phyloP scores from a whole-genome alignment of 2,113 vertebrate species.

The Arizona elegans region DNA sequence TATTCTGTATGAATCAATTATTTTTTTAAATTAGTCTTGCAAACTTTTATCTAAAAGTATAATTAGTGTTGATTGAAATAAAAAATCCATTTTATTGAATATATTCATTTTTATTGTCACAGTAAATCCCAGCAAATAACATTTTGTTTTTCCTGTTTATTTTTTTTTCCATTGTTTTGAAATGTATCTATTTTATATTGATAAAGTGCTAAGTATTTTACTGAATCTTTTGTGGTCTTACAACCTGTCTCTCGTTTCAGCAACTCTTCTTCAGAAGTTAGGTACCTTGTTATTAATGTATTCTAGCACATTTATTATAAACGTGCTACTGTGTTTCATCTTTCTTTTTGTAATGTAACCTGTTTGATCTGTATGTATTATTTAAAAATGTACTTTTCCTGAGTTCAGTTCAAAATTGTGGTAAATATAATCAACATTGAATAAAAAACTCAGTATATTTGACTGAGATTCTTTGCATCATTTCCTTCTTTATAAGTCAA shows the following conservation, averaged over 20 bases:
- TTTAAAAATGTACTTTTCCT: neutral
- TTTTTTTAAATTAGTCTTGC: neutral
- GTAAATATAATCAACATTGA: neutral
- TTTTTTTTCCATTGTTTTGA: neutral
- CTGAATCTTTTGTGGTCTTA: neutral
- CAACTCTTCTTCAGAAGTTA: neutral
- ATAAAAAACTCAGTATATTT: neutral
- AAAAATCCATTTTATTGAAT: neutral
- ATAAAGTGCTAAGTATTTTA: neutral
- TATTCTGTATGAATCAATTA: neutral
- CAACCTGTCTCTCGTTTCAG: neutral
- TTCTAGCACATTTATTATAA: neutral
- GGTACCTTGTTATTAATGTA: neutral
- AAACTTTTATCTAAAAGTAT: neutral
- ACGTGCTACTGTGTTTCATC: neutral
- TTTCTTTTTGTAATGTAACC: neutral
- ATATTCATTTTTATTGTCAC: neutral
- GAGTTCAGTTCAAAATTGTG: neutral
- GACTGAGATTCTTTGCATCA: neutral
- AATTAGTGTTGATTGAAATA: neutral
- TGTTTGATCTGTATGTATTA: neutral
- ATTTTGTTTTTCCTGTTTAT: neutral
- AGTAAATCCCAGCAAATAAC: neutral
- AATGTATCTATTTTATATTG: neutral
- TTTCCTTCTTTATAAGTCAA: neutral